Evolutionary conservation across 1,140 invertebrate species (phyloP), one percentile per base, ranked within the genome.

Genomic region (Pissodes strobi): DNA sequence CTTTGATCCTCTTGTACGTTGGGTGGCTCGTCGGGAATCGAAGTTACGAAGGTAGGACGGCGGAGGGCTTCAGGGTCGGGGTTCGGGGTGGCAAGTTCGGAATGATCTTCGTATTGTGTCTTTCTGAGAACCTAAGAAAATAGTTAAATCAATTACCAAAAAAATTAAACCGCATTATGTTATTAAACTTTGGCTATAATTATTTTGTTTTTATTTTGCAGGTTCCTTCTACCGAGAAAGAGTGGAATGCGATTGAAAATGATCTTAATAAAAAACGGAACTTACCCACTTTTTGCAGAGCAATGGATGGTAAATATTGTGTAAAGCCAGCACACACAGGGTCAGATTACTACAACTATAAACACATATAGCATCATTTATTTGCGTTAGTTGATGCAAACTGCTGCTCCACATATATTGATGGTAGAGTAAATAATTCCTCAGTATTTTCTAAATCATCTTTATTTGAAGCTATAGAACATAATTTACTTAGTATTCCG

Each of bases 261-360:
- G 67, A 23, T 30, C 66, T 66, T 58, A 37, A 58, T 10, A 18
- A 52, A 22, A 57, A 67, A 77, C 37, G n/a, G n/a, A n/a, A n/a
- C n/a, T 77, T 80, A 59, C 79, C 79, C 19, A 71, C 78, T 67
- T 80, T 79, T 55, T 58, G 75, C 27, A 79, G 79, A 9, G 74
- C 76, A 15, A 67, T 34, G 30, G 30, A 34, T 6, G 30, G n/a
- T 6, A 34, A 34, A 34, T 6, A 34, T 6, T 34, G 30, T 34
- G 30, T 34, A 34, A 34, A 34, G 30, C 30, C 30, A 34, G 6
- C 30, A 34, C 30, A 34, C n/a, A 34, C 30, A 34, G 30, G 30
- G 6, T 34, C 30, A n/a, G 30, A 8, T 6, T 34, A 34, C 30
- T 34, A 34, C n/a, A n/a, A 34, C 30, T 8, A 34, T 34, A 34